Evolutionary conservation across 2,888 invertebrate species (phyloP).

Genomic region (Chironomus tentans): DNA sequence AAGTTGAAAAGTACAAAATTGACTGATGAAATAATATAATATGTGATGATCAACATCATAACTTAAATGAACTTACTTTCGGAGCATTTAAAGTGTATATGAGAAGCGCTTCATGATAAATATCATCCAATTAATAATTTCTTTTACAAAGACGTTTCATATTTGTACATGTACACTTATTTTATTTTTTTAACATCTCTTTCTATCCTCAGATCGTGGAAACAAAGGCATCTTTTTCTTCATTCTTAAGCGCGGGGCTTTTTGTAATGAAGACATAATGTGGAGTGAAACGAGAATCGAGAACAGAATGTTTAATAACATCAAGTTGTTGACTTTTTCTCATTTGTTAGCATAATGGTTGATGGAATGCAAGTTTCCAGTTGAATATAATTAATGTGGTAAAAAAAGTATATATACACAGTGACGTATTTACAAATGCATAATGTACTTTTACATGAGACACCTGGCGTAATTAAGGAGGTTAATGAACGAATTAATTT

Average conservation of each 20-base stretch:
- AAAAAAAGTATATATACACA: too few species aligned
- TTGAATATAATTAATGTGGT: neutral
- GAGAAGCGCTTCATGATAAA: conserved; percentile 13
- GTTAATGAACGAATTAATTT: too few species aligned
- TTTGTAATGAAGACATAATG: conserved; percentile 23
- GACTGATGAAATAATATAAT: neutral
- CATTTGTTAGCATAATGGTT: neutral
- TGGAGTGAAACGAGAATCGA: conserved; percentile 11
- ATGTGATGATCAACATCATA: neutral
- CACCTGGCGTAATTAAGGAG: too few species aligned
- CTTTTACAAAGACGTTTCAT: neutral
- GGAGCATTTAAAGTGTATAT: neutral
- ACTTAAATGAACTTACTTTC: neutral
- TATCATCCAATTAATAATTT: conserved; percentile 19
- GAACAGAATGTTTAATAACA: conserved; percentile 17
- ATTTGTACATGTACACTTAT: neutral
- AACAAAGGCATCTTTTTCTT: conserved; percentile 8
- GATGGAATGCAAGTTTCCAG: neutral
- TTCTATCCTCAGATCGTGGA: neutral
- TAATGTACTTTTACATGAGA: too few species aligned
- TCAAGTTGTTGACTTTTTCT: neutral
- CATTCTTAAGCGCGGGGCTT: neutral
- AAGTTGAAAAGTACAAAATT: neutral
- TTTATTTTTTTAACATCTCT: too few species aligned
- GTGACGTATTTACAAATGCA: too few species aligned